phyloP scores from a whole-genome alignment of 2,888 invertebrate genomes.

The Neoascia interrupta region DNA sequence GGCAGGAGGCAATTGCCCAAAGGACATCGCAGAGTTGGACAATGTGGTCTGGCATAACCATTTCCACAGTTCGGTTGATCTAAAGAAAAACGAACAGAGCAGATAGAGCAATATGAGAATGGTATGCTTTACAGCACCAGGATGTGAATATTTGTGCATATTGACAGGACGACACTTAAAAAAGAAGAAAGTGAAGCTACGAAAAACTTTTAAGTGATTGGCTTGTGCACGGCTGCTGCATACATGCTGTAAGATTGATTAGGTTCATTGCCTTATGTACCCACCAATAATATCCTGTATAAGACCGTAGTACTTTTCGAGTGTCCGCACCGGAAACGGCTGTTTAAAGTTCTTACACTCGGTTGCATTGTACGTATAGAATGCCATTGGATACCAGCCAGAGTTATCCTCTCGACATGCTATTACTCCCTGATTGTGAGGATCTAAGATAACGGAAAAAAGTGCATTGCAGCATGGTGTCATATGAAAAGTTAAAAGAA shows the following conservation, averaged over 20 bases:
- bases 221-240: slow-evolving; percentile 21
- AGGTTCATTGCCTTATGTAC: background rate
- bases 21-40: slow-evolving; percentile 84
- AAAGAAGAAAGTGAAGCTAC: background rate
- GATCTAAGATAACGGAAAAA: slow-evolving; percentile 69
- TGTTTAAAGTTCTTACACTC: slow-evolving; percentile 79
- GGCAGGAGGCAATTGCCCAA: slow-evolving; percentile 85
- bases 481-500: slow-evolving; percentile 9
- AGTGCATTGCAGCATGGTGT: background rate
- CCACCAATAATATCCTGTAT: slow-evolving; percentile 76
- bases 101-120: slow-evolving; percentile 2
- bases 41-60: slow-evolving; percentile 75
- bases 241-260: slow-evolving; percentile 40
- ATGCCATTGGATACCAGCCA: slow-evolving; percentile 87
- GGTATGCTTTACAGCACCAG: slow-evolving; percentile 17
- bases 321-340: slow-evolving; percentile 72
- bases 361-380: slow-evolving; percentile 82
- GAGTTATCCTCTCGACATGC: slow-evolving; percentile 83
- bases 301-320: slow-evolving; percentile 73
- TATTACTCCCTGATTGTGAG: slow-evolving; percentile 85
- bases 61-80: slow-evolving; percentile 75
- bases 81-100: slow-evolving; percentile 52
- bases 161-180: slow-evolving; percentile 28
- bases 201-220: slow-evolving; percentile 25
- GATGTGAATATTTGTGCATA: slow-evolving; percentile 44